Conservation (phyloP, 2,113 vertebrate genomes). For the Aphyosemion australe region DNA sequence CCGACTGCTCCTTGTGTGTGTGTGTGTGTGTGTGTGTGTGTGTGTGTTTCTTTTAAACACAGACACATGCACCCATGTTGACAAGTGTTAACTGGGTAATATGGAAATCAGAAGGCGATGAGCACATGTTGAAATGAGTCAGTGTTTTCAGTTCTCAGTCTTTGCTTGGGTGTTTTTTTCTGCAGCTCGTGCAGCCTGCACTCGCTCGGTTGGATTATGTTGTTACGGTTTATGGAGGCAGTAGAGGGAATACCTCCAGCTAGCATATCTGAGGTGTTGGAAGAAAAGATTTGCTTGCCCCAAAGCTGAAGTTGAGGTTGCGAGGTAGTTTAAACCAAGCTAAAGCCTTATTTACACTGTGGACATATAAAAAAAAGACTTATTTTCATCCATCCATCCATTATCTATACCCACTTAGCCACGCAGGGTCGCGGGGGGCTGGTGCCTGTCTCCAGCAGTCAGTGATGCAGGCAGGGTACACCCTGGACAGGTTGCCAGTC, state of each 20-base stretch:
- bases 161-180: conserved; percentile 61
- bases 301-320: conserved; percentile 54
- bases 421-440: too few species aligned
- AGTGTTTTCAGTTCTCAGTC: conserved; percentile 61
- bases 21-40: conserved; percentile 5
- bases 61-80: conserved; percentile 53
- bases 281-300: conserved; percentile 67
- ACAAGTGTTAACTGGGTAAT: conserved; percentile 68
- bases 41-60: conserved; percentile 37
- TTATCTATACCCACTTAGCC: too few species aligned
- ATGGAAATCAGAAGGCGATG: conserved; percentile 67
- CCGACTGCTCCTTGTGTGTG: conserved; percentile 4
- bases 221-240: conserved; percentile 58
- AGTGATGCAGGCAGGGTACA: too few species aligned
- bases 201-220: conserved; percentile 60
- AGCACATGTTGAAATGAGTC: conserved; percentile 74
- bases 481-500: too few species aligned
- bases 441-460: too few species aligned
- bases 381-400: too few species aligned
- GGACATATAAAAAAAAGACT: conserved; percentile 32
- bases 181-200: conserved; percentile 55
- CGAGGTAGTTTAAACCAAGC: conserved; percentile 50
- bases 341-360: conserved; percentile 45
- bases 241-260: conserved; percentile 71
- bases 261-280: conserved; percentile 47